Conservation (phyloP, 2,888 invertebrate genomes). For the Zaprionus obscuricornis region DNA sequence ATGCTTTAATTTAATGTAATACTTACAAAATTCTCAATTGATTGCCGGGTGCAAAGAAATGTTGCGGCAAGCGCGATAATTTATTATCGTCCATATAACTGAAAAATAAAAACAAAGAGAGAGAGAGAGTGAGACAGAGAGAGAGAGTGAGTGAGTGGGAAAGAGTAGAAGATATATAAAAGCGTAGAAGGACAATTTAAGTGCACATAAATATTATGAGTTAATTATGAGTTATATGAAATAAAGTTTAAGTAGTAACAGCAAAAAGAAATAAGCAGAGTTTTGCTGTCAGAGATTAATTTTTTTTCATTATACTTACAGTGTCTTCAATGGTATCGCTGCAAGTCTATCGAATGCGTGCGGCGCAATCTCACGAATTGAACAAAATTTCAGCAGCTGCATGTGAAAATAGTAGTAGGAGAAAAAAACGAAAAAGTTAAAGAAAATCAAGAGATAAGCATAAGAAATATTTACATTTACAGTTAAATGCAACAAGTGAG, state of each 20-base stretch:
- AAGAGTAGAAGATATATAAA: not conserved
- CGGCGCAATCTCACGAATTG: slow-evolving; percentile 79
- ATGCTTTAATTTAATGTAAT: slow-evolving; percentile 16
- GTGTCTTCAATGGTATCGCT: slow-evolving; percentile 75
- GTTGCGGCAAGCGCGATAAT: slow-evolving; percentile 80
- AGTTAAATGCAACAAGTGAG: no score
- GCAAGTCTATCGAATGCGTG: slow-evolving; percentile 81
- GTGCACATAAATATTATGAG: slow-evolving; percentile 68
- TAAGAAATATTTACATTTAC: not conserved
- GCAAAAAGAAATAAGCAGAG: no score
- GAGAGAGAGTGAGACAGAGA: slow-evolving; percentile 1
- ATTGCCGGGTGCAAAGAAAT: slow-evolving; percentile 82
- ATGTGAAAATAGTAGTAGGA: not conserved
- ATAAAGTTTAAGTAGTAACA: no score
- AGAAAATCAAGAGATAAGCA: not conserved
- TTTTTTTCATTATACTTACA: slow-evolving; percentile 74
- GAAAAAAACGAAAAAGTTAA: not conserved
- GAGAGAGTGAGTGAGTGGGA: not conserved
- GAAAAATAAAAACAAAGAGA: slow-evolving; percentile 37
- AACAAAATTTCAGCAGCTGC: slow-evolving; percentile 83
- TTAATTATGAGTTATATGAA: slow-evolving; percentile 69
- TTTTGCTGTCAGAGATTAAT: no score
- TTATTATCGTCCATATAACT: slow-evolving; percentile 84
- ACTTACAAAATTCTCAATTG: slow-evolving; percentile 83
- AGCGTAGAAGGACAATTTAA: slow-evolving; percentile 40